Percentiles rank a stretch among this genome's conserved stretches.
phyloP scores from a whole-genome alignment of 2,888 invertebrate genomes.

The Platynereis dumerilii region DNA sequence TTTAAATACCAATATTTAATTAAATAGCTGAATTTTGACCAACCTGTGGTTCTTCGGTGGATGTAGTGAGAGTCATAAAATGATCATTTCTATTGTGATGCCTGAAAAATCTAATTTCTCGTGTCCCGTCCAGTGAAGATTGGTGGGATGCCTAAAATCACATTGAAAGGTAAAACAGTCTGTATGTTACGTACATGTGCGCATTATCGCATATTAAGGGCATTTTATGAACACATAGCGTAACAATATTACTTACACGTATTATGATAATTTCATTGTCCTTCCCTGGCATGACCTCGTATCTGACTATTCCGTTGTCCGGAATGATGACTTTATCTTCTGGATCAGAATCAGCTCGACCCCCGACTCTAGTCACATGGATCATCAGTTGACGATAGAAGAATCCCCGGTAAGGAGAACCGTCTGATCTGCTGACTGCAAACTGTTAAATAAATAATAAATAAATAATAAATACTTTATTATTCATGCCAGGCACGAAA shows the following conservation, averaged over 20 bases:
- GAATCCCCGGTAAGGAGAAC: conserved; percentile 32
- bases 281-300: conserved; percentile 29
- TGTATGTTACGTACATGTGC: no score
- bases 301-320: conserved; percentile 33
- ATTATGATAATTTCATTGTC: conserved; percentile 31
- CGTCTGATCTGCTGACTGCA: conserved; percentile 36
- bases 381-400: conserved; percentile 35
- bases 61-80: conserved; percentile 86
- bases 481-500: no score
- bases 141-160: conserved; percentile 25
- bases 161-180: no score
- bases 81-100: conserved; percentile 31
- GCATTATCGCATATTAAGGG: no score
- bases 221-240: no score
- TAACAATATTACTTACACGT: conserved; percentile 19
- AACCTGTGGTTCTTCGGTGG: conserved; percentile 68
- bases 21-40: no score
- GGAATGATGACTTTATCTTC: conserved; percentile 33
- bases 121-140: conserved; percentile 14
- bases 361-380: not conserved
- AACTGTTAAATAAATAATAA: conserved; percentile 32
- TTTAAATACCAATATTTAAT: no score
- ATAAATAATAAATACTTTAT: no score
- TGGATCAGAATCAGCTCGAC: not conserved
- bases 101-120: conserved; percentile 32